Evolutionary conservation across 2,113 vertebrate genomes (phyloP).

Genomic region (Zapus hudsonius): DNA sequence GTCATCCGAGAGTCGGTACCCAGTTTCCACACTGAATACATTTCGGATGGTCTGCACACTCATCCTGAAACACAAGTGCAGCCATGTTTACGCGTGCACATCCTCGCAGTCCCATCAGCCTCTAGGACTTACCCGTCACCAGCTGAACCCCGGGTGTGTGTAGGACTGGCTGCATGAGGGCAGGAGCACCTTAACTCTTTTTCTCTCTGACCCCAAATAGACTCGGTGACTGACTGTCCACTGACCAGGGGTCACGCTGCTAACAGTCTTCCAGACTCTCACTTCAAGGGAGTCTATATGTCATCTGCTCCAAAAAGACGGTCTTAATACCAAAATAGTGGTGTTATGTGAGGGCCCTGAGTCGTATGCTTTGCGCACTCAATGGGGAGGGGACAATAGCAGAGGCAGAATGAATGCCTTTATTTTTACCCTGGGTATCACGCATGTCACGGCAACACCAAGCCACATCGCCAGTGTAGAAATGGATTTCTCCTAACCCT

Average conservation of each 20-base stretch:
- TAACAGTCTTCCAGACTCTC: not conserved
- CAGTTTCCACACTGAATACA: conserved; percentile 96
- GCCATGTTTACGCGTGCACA: fast-evolving
- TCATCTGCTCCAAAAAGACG: not conserved
- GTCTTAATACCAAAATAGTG: not conserved
- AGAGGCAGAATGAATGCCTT: not conserved
- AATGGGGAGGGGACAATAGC: not conserved
- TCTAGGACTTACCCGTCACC: not conserved
- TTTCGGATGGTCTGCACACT: conserved; percentile 97
- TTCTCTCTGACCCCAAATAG: not conserved
- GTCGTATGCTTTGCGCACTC: no score
- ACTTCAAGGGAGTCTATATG: not conserved
- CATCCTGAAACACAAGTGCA: conserved; percentile 89
- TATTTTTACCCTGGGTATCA: not conserved
- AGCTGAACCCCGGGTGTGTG: fast-evolving
- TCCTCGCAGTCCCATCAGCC: not conserved
- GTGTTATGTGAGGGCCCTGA: not conserved
- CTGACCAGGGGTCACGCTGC: fast-evolving
- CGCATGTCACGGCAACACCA: not conserved
- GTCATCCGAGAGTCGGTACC: conserved; percentile 97
- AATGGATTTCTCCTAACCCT: not conserved
- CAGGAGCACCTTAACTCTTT: not conserved
- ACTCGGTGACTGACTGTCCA: not conserved
- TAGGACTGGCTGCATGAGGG: fast-evolving
- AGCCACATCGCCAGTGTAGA: not conserved